Conservation (phyloP, 2,888 invertebrate species). For the Stomorhina lunata region DNA sequence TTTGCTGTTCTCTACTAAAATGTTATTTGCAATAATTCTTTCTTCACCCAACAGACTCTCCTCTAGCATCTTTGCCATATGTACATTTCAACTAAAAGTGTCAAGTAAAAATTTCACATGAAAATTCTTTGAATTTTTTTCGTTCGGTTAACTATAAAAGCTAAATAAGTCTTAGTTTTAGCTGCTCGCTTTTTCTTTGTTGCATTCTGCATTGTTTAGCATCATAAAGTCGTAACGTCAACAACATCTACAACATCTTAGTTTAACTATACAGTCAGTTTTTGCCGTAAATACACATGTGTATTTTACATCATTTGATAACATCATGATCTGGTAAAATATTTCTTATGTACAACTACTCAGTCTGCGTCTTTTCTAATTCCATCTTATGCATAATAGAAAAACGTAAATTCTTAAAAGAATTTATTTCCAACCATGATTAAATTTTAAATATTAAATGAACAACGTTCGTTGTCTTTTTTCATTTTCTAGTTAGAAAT, state of each 20-base stretch:
- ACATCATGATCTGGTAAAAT: slow-evolving; percentile 17
- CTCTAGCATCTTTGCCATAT: too few relatives aligned
- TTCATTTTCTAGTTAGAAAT: too few relatives aligned
- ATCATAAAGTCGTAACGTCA: slow-evolving; percentile 8
- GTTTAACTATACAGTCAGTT: not conserved
- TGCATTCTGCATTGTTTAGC: slow-evolving; percentile 14
- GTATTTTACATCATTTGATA: too few relatives aligned
- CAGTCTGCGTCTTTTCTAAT: not conserved
- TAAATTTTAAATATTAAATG: slow-evolving; percentile 52
- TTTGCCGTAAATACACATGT: not conserved
- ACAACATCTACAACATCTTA: slow-evolving; percentile 12
- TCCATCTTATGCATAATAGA: slow-evolving; percentile 10
- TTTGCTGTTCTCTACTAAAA: too few relatives aligned
- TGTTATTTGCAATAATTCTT: too few relatives aligned
- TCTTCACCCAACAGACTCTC: not conserved
- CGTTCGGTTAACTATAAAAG: not conserved
- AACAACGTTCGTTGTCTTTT: too few relatives aligned
- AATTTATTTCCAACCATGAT: slow-evolving; percentile 34
- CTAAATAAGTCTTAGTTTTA: slow-evolving; percentile 3
- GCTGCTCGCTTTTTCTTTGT: too few relatives aligned
- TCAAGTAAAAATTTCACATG: slow-evolving; percentile 39
- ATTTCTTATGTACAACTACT: not conserved
- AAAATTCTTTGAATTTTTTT: not conserved
- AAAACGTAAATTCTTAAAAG: slow-evolving; percentile 23
- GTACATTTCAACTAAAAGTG: slow-evolving; percentile 12